Base-by-base conservation (phyloP, 2,888 invertebrate genomes). In the Nematopogon swammerdamellus region DNA sequence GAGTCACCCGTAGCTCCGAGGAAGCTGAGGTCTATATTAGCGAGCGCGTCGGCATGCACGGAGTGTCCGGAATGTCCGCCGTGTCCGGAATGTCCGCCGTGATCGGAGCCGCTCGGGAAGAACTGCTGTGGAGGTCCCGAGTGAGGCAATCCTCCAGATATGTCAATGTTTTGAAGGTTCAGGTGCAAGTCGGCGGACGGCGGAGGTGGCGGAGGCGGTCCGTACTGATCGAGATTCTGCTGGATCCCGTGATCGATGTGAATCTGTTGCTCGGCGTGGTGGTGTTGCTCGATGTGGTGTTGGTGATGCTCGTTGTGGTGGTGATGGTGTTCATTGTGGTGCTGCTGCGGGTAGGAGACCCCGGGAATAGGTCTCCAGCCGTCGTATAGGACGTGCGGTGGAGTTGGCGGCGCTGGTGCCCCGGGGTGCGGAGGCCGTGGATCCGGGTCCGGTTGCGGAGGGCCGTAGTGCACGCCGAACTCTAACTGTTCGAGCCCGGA, bases 351-450 rank as follows among this genome's bases (percentile, higher is more conserved):
- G 3, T 64, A 63, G 0, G 79, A 74, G 0, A 75, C 58, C 1
- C 91, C 90, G 8, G 91, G 86, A 52, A 92, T 92, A 18, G 92
- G 92, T 62, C 87, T 89, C 92, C 92, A 92, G 19, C 92, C 92
- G 57, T 92, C 92, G 60, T 92, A 92, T 48, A 88, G 77, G 29
- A 91, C 85, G 62, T 86, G 83, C 4, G 89, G 85, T 5, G 88
- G 88, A 1, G 88, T 89, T 1, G 89, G 89, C 0, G 89, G 89
- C 0, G 88, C 88, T 43, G 87, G 86, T 1, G 84, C 84, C 19
- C 88, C 88, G 1, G 86, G 86, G 56, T 85, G 85, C 1, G 86
- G 86, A 1, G 84, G 85, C 10, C 75, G 73, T 18, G 85, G 84
- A 51, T 82, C 70, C 0, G 81, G 74, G 53, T 83, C 83, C 1